Evolutionary conservation across 2,888 invertebrate genomes (phyloP), one percentile per base, ranked within the genome.

Genomic region (Mesorhabditis sp.): DNA sequence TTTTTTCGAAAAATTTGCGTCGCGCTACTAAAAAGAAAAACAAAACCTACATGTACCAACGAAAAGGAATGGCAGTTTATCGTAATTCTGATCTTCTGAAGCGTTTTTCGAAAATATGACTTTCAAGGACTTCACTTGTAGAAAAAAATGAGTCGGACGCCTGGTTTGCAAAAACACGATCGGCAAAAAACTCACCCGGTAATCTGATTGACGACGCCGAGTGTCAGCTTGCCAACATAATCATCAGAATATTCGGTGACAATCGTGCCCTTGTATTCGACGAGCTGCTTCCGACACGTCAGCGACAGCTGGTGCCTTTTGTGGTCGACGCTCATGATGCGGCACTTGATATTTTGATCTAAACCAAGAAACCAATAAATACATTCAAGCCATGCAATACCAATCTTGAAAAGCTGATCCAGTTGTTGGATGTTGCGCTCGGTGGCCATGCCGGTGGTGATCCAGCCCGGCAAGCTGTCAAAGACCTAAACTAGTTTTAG

Each of bases 321-420:
- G 5, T 74, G 65, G 28, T 78, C 75, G 6, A 78, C 67, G 64
- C 75, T 71, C 62, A 82, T 72, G 2, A 83, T 77, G 28, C 83
- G 80, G 43, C 77, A 78, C 5, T 67, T 66, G 66, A 82, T 67
- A n/a, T 74, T 72, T 73, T 72, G 67, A 28, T 45, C 72, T 74
- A 67, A 61, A 65, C 50, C 5, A 41, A 5, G 43, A 4, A 66
- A 28, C 6, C 6, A 2, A 64, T 42, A 68, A 67, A 2, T 13
- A 5, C 43, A 67, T 64, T 67, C 4, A 41, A 61, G 6, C 44
- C 4, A 4, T 28, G n/a, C 66, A 66, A 69, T 43, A 74, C 77
- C 75, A 43, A 73, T 62, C 45, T 68, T 70, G 67, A 76, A 74
- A 6, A 69, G 66, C 28, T 75, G 74, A 43, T 73, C 77, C 2